Conservation (phyloP, 2,888 invertebrate species). For the Drosophila putrida region DNA sequence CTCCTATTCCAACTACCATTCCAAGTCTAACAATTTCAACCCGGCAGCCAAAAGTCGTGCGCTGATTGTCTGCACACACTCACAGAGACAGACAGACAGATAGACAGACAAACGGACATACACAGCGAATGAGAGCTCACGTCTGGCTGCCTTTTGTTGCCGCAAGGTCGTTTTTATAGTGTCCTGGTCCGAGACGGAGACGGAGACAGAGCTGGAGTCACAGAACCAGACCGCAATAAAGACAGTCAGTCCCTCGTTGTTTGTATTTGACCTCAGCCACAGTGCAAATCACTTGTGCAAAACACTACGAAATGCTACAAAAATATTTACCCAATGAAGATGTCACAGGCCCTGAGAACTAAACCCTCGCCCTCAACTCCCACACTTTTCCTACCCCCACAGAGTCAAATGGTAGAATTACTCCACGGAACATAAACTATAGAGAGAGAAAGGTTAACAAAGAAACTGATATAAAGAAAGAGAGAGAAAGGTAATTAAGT, state of each 20-base stretch:
- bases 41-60: slow-evolving; percentile 69
- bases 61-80: slow-evolving; percentile 53
- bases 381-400: not conserved
- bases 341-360: slow-evolving; percentile 34
- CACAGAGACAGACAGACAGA: slow-evolving; percentile 12
- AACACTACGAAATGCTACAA: slow-evolving; percentile 79
- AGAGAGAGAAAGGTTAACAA: not conserved
- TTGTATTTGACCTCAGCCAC: slow-evolving; percentile 71
- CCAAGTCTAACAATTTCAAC: slow-evolving; percentile 31
- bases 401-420: slow-evolving; percentile 18
- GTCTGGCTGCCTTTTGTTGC: slow-evolving; percentile 73
- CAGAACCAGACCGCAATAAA: slow-evolving; percentile 42
- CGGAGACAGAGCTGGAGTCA: not conserved
- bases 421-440: slow-evolving; percentile 1
- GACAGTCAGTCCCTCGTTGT: slow-evolving; percentile 50
- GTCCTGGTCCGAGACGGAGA: slow-evolving; percentile 26
- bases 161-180: slow-evolving; percentile 80
- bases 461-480: not conserved
- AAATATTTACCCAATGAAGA: slow-evolving; percentile 82
- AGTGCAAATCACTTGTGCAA: slow-evolving; percentile 73
- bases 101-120: slow-evolving; percentile 15
- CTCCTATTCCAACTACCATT: slow-evolving; percentile 8
- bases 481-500: slow-evolving; percentile 41
- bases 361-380: not conserved
- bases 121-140: slow-evolving; percentile 45